Percentiles rank a stretch among this genome's conserved stretches.
These are phyloP conservation scores for Heptranchias perlo DNA, from an alignment of 2,113 vertebrate genomes.

Conservation along the genomic window DNA sequence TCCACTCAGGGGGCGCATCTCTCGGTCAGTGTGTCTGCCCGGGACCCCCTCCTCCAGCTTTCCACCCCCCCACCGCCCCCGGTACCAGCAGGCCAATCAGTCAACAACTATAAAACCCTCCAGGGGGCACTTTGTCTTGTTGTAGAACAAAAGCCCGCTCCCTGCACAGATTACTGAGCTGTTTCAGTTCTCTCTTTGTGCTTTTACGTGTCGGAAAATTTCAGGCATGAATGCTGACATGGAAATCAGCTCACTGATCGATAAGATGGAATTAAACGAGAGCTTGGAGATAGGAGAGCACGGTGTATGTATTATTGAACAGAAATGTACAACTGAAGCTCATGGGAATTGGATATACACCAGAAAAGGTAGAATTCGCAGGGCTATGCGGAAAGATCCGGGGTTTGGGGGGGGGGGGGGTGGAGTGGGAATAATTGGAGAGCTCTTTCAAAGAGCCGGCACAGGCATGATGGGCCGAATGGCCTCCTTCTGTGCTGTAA, in stretches of 20 bases:
- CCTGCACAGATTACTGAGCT: background rate
- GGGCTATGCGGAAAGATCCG: background rate
- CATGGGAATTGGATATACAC: background rate
- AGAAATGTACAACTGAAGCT: background rate
- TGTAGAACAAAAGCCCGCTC: background rate
- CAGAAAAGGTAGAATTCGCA: background rate
- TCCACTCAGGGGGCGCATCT: background rate
- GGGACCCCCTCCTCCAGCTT: background rate
- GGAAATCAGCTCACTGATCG: conserved; percentile 2
- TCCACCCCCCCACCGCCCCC: background rate
- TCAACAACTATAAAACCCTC: background rate
- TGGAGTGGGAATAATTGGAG: background rate
- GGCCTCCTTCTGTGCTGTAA: background rate
- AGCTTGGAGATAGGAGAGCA: background rate
- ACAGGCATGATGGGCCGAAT: background rate
- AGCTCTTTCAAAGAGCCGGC: background rate
- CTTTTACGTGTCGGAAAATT: background rate
- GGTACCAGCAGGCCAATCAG: background rate
- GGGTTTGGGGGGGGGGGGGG: too few species aligned
- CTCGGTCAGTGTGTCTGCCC: background rate
- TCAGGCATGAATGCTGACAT: background rate
- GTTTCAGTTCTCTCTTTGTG: too few species aligned
- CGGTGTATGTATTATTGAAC: background rate
- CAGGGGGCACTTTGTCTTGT: background rate
- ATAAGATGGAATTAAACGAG: conserved; percentile 2